Evolutionary conservation across 2,113 vertebrate genomes (phyloP).

Genomic region (Chinchilla lanigera): DNA sequence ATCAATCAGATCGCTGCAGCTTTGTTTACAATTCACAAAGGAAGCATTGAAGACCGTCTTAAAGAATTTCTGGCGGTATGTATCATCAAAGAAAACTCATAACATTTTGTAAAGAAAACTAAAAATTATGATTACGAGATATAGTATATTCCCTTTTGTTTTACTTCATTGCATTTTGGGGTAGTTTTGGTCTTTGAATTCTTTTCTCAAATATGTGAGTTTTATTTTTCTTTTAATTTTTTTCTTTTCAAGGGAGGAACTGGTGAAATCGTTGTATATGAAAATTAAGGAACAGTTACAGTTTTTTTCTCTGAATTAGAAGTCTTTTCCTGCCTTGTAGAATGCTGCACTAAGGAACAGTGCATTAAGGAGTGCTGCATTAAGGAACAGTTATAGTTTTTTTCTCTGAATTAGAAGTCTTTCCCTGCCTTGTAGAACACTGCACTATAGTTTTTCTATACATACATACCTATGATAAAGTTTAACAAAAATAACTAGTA

Average conservation of each 20-base stretch:
- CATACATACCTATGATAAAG: background rate
- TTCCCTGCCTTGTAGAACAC: background rate
- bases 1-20: conserved; percentile 99
- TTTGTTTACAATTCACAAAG: conserved; percentile 99
- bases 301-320: background rate
- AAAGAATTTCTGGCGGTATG: conserved; percentile 99
- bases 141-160: background rate
- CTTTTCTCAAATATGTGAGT: conserved; percentile 1
- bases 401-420: background rate
- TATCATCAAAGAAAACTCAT: conserved; percentile 65
- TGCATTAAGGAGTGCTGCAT: too few species aligned
- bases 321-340: background rate
- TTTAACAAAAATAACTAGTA: background rate
- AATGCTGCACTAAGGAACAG: conserved; percentile 39
- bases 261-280: background rate
- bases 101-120: conserved; percentile 23
- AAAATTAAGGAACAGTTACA: background rate
- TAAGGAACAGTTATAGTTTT: background rate
- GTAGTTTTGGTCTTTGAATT: background rate
- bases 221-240: background rate
- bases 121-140: background rate
- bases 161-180: background rate
- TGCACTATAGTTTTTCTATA: background rate
- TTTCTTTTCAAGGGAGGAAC: conserved; percentile 1
- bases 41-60: conserved; percentile 99